Evolutionary conservation across 53 echinoderm and acorn worm genomes (phyloP).

Genomic region (Arbacia lixula): DNA sequence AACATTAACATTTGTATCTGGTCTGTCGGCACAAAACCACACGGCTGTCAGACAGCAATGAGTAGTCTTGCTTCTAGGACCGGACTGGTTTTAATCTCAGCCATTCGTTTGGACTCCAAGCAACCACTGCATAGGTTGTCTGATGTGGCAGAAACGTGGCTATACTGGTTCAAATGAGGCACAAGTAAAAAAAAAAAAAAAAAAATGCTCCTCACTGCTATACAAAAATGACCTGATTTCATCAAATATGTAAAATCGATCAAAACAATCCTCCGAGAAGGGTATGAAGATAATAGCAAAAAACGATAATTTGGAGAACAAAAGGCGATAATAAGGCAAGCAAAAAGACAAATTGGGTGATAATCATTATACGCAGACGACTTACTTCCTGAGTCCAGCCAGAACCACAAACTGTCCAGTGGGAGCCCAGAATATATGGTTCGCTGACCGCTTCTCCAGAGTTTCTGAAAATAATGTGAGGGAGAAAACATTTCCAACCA

Average conservation of each 20-base stretch:
- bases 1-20: too few species aligned
- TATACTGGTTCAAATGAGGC: too few species aligned
- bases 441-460: conserved; percentile 82
- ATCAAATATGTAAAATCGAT: too few species aligned
- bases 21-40: conserved; percentile 53
- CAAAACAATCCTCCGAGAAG: too few species aligned
- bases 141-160: conserved; percentile 61
- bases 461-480: conserved; percentile 75
- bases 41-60: conserved; percentile 52
- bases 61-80: conserved; percentile 55
- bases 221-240: too few species aligned
- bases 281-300: too few species aligned
- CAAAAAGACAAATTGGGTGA: not conserved
- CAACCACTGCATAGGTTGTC: conserved; percentile 29
- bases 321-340: too few species aligned
- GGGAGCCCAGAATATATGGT: conserved; percentile 93
- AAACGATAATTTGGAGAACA: too few species aligned
- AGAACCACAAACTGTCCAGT: conserved; percentile 94
- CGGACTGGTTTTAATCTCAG: conserved; percentile 31
- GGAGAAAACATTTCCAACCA: too few species aligned
- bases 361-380: not conserved
- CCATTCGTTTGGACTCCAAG: conserved; percentile 46
- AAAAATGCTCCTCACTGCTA: too few species aligned
- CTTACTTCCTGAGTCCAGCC: conserved; percentile 92
- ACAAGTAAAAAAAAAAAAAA: too few species aligned